Evolutionary conservation across 2,113 vertebrate species (phyloP).

Genomic region (Corvus moneduloides): DNA sequence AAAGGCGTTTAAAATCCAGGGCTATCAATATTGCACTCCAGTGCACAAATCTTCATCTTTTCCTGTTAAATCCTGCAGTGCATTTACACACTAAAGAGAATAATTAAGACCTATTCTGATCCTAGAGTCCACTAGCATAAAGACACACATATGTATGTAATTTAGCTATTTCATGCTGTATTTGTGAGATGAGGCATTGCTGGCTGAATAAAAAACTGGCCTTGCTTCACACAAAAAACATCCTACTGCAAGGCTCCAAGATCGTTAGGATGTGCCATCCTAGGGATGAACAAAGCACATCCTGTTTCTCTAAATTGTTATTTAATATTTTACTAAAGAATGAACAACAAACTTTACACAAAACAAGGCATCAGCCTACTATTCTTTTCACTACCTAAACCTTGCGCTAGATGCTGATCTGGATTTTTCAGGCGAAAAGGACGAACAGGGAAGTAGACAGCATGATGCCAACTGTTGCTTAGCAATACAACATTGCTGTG

Average conservation of each 20-base stretch:
- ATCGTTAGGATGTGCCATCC: not conserved
- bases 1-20: not conserved
- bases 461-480: slow-evolving; percentile 44
- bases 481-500: slow-evolving; percentile 5
- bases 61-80: not conserved
- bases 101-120: not conserved
- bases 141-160: fast-evolving
- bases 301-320: not conserved
- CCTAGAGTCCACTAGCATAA: not conserved
- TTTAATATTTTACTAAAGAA: not conserved
- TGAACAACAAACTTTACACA: not conserved
- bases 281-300: not conserved
- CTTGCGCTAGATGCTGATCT: not conserved
- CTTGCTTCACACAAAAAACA: not conserved
- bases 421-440: not conserved
- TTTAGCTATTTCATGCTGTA: not conserved
- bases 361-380: not conserved
- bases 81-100: not conserved
- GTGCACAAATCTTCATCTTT: not conserved
- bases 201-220: not conserved
- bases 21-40: not conserved
- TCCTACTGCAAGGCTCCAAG: not conserved
- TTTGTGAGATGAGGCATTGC: not conserved
- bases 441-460: not conserved
- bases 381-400: not conserved